These are phyloP conservation scores for Acipenser transmontanus DNA, from an alignment of 2,797 vertebrate species.

Conservation along the genomic window DNA sequence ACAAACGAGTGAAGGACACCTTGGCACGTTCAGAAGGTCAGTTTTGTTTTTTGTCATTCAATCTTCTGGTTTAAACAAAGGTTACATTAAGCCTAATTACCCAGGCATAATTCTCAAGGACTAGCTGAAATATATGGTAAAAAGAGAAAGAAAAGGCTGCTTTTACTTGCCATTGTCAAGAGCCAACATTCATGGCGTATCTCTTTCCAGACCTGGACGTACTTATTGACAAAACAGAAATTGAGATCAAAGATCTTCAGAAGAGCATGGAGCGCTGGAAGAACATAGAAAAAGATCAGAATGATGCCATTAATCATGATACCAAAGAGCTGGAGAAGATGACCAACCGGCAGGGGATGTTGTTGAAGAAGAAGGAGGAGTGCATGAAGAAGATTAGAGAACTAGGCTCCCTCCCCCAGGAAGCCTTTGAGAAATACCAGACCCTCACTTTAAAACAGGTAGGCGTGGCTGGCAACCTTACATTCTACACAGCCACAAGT, in stretches of 20 bases:
- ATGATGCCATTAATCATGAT: conserved; percentile 96
- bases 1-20: conserved; percentile 95
- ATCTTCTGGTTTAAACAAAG: not conserved
- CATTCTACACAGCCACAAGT: not conserved
- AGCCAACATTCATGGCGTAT: too few species aligned
- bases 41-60: not conserved
- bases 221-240: conserved; percentile 89
- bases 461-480: conserved; percentile 4
- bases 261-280: conserved; percentile 98
- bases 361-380: conserved; percentile 97
- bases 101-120: too few species aligned
- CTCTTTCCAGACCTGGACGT: conserved; percentile 76
- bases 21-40: conserved; percentile 89
- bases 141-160: too few species aligned
- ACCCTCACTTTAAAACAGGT: conserved; percentile 97
- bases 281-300: conserved; percentile 94
- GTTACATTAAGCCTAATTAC: not conserved
- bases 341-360: conserved; percentile 97
- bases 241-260: conserved; percentile 89
- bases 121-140: too few species aligned
- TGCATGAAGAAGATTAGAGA: conserved; percentile 99
- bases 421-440: conserved; percentile 98
- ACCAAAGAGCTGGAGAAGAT: conserved; percentile 98
- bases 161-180: too few species aligned
- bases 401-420: conserved; percentile 91